phyloP scores from a whole-genome alignment of 2,113 vertebrate genomes.

The Lasiurus cinereus region DNA sequence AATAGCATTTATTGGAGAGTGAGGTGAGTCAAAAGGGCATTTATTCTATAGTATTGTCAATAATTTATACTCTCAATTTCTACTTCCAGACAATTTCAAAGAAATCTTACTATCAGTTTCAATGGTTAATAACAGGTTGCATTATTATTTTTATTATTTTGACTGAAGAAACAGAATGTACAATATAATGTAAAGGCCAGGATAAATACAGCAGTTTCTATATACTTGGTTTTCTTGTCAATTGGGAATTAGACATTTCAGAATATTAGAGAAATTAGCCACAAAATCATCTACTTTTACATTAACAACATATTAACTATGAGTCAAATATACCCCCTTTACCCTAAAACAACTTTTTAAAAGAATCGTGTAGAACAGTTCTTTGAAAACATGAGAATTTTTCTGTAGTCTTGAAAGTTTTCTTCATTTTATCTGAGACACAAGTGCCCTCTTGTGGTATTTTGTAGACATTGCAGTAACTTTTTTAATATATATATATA shows the following conservation, averaged over 20 bases:
- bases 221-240: neutral
- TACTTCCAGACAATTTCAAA: conserved; percentile 1
- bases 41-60: neutral
- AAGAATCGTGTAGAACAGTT: neutral
- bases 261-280: conserved; percentile 3
- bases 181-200: neutral
- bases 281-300: neutral
- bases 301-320: neutral
- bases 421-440: conserved; percentile 58
- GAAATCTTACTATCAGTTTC: neutral
- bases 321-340: neutral
- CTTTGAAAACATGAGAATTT: neutral
- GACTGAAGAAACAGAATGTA: neutral
- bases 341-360: neutral
- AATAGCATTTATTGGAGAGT: neutral
- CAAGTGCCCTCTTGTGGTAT: conserved; percentile 84
- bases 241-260: neutral
- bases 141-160: neutral
- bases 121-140: neutral
- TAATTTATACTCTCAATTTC: neutral
- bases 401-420: neutral
- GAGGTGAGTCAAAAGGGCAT: neutral
- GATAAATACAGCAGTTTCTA: neutral
- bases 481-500: neutral
- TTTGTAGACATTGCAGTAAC: neutral